Evolutionary conservation across 2,888 invertebrate species (phyloP), one percentile per base, ranked within the genome.

Genomic region (Pyrrhosoma nymphula): DNA sequence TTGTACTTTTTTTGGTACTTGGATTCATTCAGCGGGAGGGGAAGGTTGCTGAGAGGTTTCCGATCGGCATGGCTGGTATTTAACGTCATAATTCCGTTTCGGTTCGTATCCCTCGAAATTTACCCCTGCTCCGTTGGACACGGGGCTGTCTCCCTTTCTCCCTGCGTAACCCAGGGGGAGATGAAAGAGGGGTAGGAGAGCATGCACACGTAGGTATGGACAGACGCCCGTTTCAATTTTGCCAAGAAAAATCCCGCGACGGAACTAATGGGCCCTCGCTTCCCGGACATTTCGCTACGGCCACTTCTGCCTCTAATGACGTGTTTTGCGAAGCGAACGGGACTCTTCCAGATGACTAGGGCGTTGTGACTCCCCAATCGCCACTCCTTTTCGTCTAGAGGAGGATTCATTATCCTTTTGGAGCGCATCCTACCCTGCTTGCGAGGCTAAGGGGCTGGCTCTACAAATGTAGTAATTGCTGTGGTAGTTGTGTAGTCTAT

Each of bases 181-280:
- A 30, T 4, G 30, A 26, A 35, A 14, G 35, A 35, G 82, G 14
- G 16, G 10, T 30, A 6, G 26, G 69, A 69, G n/a, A 69, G 69
- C n/a, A 4, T 69, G 35, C 18, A 14, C 82, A 82, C 82, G 35
- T 16, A 82, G 23, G 14, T 30, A 30, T 14, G n/a, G 16, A 82
- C 35, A 35, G 30, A 69, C 69, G 20, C 69, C 30, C 30, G 35
- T 35, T 82, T 82, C 82, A 82, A 82, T 82, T 82, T 82, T 82
- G 82, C 82, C 30, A 35, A 82, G 82, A 82, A 82, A 82, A 82
- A 35, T 82, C 82, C 82, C 35, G 82, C 35, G 82, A 35, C 35
- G 82, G 82, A 82, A 82, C 82, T 82, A 82, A 82, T 82, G 82
- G 18, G 35, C 14, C 82, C 82, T 82, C 82, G 30, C 82, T 82